Conservation (phyloP, 1,140 invertebrate species). For the Rhopalosiphum maidis region DNA sequence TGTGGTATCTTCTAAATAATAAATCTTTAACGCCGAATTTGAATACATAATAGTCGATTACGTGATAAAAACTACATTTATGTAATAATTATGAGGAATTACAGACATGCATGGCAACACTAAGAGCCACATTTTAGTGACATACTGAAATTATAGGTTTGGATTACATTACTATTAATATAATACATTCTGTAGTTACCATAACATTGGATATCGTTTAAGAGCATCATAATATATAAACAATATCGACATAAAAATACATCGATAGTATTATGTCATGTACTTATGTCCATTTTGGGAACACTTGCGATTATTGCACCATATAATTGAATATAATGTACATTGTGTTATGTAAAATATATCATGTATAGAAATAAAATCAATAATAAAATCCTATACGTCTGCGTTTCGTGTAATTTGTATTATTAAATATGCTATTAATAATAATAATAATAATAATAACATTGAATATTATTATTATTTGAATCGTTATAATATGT, state of each 20-base stretch:
- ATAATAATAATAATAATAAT: too few relatives aligned
- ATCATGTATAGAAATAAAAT: not conserved
- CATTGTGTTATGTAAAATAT: not conserved
- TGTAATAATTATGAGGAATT: too few relatives aligned
- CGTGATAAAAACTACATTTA: too few relatives aligned
- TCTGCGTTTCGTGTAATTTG: not conserved
- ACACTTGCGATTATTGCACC: not conserved
- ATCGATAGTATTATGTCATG: not conserved
- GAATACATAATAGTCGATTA: too few relatives aligned
- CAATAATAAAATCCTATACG: not conserved
- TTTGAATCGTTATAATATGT: not conserved
- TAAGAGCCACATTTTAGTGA: too few relatives aligned
- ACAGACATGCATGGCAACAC: too few relatives aligned
- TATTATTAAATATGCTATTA: not conserved
- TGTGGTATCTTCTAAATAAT: not conserved
- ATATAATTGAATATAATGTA: not conserved
- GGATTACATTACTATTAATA: too few relatives aligned
- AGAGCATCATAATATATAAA: not conserved
- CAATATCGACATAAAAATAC: not conserved
- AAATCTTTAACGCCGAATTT: too few relatives aligned
- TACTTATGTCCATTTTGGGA: too few relatives aligned
- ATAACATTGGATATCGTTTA: not conserved
- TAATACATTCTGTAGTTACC: not conserved
- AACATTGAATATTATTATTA: too few relatives aligned
- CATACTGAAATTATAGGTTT: too few relatives aligned